Percentiles rank a stretch among this genome's conserved stretches.
phyloP scores from a whole-genome alignment of 2,797 vertebrate genomes.

The Tinamus major region DNA sequence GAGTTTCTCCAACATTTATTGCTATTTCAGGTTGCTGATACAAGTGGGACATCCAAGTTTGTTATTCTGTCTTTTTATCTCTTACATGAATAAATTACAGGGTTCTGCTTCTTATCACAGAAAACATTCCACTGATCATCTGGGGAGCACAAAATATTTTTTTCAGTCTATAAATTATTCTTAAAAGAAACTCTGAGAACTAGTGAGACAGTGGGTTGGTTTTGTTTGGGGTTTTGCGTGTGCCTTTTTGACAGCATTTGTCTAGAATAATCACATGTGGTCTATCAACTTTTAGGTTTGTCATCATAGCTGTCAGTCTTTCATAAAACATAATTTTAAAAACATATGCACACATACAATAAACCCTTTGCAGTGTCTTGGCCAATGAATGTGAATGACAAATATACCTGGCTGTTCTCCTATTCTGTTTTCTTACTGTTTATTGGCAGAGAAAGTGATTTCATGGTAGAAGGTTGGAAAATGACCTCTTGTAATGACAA shows the following conservation, averaged over 20 bases:
- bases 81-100: constrained; percentile 76
- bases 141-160: constrained; percentile 73
- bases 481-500: constrained; percentile 92
- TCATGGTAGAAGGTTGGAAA: constrained; percentile 93
- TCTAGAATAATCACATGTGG: constrained; percentile 72
- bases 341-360: constrained; percentile 41
- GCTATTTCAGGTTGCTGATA: constrained; percentile 64
- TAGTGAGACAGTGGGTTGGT: neutral
- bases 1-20: constrained; percentile 58
- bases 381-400: constrained; percentile 74
- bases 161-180: constrained; percentile 76
- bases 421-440: constrained; percentile 78
- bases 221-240: constrained; percentile 36
- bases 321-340: constrained; percentile 53
- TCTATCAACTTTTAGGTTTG: constrained; percentile 68
- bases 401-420: constrained; percentile 57
- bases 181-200: constrained; percentile 72
- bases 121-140: constrained; percentile 75
- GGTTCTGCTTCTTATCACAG: constrained; percentile 76
- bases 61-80: constrained; percentile 73
- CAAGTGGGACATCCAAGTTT: constrained; percentile 65
- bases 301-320: constrained; percentile 75
- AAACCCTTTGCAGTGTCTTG: constrained; percentile 49
- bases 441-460: constrained; percentile 89
- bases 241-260: constrained; percentile 65